Evolutionary conservation across 2,113 vertebrate genomes (phyloP), one percentile per base, ranked within the genome.

Genomic region (Anarhynchus alexandrinus): DNA sequence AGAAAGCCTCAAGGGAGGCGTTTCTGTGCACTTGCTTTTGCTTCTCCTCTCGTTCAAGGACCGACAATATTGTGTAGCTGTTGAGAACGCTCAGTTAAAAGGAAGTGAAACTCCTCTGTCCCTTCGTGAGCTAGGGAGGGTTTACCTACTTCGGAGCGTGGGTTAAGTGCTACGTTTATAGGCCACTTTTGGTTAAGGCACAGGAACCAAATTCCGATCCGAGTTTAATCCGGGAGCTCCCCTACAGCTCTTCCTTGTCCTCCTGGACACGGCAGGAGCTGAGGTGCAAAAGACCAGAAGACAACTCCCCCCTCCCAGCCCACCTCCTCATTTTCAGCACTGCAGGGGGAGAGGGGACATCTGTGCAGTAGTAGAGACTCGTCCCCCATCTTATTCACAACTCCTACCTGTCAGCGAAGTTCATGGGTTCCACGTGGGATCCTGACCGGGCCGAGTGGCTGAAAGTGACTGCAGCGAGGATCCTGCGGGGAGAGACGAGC

Each of bases 391-490:
- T 4, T 1, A 21, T 4, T 5, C 38, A 5, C 51, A 32, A 5
- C 32, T 65, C 79, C 65, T 95, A 97, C 96, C 96, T 92, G 92
- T 86, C 88, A 93, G 72, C 8, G 96, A 92, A 65, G 95, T 81
- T 97, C 96, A 97, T 97, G 96, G 89, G 96, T 93, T 95, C 96
- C 86, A 36, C n/a, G 45, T 70, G 82, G 86, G 84, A 36, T 82
- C 77, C 67, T n/a, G 51, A 57, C 79, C 36, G 1, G 58, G 82
- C 69, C 38, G 0, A 43, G 62, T 0, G 54, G 57, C n/a, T 59
- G 42, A 54, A 69, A 67, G 34, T 0, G 18, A 34, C 47, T 3
- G 67, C 67, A 26, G 26, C 0, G 15, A 88, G 64, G 86, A 30
- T 82, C 83, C 96, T 96, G 92, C 5, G 20, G 70, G 88, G 21